A percentile compares a stretch with the other conserved stretches of the same genome.
These are phyloP conservation scores for Anisognathus igniventris DNA, from an alignment of 2,797 vertebrate genomes.

Conservation along the genomic window DNA sequence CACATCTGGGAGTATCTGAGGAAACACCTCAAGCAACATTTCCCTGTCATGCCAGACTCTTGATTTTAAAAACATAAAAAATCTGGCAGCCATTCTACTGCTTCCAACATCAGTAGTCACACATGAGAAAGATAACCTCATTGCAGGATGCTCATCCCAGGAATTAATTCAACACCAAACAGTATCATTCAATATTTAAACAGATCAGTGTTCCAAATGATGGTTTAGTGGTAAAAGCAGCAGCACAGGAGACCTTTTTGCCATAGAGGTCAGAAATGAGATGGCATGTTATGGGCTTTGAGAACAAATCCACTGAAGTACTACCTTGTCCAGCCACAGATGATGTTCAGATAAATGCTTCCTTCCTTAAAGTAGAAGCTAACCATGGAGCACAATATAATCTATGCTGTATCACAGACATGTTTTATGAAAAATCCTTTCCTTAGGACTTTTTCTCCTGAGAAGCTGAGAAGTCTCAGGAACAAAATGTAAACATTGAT, in stretches of 20 bases:
- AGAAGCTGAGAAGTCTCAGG: no score
- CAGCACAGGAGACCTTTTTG: background rate
- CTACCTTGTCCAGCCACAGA: background rate
- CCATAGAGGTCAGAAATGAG: background rate
- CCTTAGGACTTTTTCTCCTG: no score
- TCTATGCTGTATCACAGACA: no score
- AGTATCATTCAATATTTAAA: background rate
- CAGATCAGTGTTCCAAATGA: background rate
- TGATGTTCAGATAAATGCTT: background rate
- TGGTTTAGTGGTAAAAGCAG: background rate
- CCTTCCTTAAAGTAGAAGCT: background rate
- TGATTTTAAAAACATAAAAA: background rate
- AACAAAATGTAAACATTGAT: no score
- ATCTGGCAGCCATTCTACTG: background rate
- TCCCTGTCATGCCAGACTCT: background rate
- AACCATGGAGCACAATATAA: background rate
- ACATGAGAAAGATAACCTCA: background rate
- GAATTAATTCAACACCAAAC: background rate
- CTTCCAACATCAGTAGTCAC: background rate
- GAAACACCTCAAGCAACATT: background rate
- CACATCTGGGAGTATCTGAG: background rate
- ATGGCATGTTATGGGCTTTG: fast-evolving
- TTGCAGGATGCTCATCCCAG: background rate
- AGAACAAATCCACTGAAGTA: background rate
- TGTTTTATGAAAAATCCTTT: no score